Evolutionary conservation across 1,140 invertebrate species (phyloP).

Genomic region (Mercenaria mercenaria): DNA sequence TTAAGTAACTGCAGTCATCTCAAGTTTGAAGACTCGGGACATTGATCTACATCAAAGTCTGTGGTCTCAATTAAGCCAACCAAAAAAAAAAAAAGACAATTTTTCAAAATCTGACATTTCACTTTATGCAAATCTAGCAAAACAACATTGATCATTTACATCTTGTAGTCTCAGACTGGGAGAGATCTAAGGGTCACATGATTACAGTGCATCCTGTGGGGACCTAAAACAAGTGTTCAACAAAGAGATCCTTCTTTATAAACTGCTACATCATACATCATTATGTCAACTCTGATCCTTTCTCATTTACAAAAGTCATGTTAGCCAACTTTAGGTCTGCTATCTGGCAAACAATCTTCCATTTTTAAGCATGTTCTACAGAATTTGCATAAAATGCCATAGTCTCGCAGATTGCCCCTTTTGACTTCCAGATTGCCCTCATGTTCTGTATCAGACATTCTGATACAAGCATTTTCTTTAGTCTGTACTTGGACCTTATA

Average conservation of each 20-base stretch:
- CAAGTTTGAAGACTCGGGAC: no score
- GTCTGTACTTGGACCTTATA: no score
- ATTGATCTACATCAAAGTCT: no score
- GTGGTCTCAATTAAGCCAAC: no score
- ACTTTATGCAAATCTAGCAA: background rate
- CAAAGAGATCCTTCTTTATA: background rate
- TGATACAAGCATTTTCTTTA: no score
- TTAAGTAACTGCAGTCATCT: no score
- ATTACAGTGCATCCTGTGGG: background rate
- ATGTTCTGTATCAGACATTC: no score
- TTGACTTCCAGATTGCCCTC: no score
- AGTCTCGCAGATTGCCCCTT: no score
- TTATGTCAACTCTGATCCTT: conserved; percentile 9
- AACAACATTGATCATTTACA: background rate
- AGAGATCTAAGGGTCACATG: conserved; percentile 5
- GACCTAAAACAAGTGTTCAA: conserved; percentile 4
- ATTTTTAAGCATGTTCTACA: background rate
- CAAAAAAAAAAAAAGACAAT: no score
- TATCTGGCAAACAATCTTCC: background rate
- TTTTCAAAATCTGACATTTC: no score
- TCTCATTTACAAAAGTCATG: conserved; percentile 30
- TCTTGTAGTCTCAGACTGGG: background rate
- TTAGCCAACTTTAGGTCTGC: background rate
- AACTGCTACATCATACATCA: background rate
- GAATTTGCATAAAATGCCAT: background rate